phyloP scores from a whole-genome alignment of 2,888 invertebrate species.

The Tetragonisca angustula region DNA sequence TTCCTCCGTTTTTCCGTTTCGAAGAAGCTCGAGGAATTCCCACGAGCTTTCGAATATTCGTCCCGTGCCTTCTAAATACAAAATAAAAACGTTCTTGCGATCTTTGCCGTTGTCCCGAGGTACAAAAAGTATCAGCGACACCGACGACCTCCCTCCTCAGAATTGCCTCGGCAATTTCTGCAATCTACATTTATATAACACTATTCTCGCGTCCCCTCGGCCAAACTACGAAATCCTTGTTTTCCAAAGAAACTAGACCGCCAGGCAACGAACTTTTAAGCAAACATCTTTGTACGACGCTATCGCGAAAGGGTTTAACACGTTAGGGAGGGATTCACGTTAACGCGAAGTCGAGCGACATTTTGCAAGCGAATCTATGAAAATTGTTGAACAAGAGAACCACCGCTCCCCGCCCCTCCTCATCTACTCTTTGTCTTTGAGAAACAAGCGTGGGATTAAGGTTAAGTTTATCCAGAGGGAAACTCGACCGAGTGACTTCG shows the following conservation, averaged over 20 bases:
- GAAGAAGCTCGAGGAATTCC: too few relatives aligned
- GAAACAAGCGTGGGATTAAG: not conserved
- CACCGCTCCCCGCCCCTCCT: too few relatives aligned
- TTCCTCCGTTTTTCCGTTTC: too few relatives aligned
- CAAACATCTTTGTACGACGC: not conserved
- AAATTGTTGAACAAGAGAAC: not conserved
- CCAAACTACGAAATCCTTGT: not conserved
- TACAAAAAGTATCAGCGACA: too few relatives aligned
- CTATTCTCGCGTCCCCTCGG: not conserved
- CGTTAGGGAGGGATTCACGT: not conserved
- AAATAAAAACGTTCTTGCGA: too few relatives aligned
- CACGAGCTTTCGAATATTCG: too few relatives aligned
- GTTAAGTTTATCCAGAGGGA: not conserved
- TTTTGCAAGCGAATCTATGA: not conserved
- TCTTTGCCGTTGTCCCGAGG: too few relatives aligned
- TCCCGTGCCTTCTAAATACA: too few relatives aligned
- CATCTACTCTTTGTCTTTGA: too few relatives aligned
- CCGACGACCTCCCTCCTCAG: too few relatives aligned
- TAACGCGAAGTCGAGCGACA: not conserved
- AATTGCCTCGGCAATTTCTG: too few relatives aligned
- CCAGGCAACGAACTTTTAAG: not conserved
- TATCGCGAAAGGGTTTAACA: not conserved
- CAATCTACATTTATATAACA: too few relatives aligned
- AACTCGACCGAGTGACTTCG: slow-evolving; percentile 1
- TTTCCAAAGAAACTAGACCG: not conserved